These are phyloP conservation scores for Daboia siamensis DNA, from an alignment of 2,113 vertebrate species.

Conservation along the genomic window DNA sequence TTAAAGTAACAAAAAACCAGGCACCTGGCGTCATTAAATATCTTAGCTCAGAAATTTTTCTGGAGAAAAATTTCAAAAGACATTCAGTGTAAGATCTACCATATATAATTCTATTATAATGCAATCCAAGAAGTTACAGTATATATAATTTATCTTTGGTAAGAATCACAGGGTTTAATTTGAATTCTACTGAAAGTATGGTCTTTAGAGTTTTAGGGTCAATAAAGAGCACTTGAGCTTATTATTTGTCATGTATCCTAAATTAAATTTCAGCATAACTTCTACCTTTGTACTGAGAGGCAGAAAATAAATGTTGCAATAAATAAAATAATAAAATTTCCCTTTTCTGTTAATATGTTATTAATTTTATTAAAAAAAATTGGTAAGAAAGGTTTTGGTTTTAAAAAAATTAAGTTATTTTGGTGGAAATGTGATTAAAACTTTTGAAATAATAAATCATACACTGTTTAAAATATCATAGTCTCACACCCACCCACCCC, in stretches of 20 bases:
- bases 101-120: background rate
- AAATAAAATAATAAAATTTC: background rate
- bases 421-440: conserved; percentile 59
- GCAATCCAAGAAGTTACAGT: background rate
- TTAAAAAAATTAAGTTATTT: conserved; percentile 57
- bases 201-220: background rate
- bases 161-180: background rate
- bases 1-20: background rate
- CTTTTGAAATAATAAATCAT: conserved; percentile 50
- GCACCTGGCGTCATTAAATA: background rate
- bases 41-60: background rate
- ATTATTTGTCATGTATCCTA: background rate
- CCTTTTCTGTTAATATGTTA: conserved; percentile 33
- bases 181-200: background rate
- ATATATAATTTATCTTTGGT: background rate
- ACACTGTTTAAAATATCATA: conserved; percentile 14
- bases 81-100: background rate
- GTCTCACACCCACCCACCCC: background rate
- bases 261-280: background rate
- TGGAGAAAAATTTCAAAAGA: background rate
- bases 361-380: conserved; percentile 47
- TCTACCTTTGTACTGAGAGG: background rate
- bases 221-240: conserved; percentile 1
- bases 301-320: background rate
- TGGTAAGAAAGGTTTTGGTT: conserved; percentile 46